A percentile compares a stretch with the other conserved stretches of the same genome.
Conservation (phyloP, 2,113 vertebrate genomes). For the Cynoglossus semilaevis region DNA sequence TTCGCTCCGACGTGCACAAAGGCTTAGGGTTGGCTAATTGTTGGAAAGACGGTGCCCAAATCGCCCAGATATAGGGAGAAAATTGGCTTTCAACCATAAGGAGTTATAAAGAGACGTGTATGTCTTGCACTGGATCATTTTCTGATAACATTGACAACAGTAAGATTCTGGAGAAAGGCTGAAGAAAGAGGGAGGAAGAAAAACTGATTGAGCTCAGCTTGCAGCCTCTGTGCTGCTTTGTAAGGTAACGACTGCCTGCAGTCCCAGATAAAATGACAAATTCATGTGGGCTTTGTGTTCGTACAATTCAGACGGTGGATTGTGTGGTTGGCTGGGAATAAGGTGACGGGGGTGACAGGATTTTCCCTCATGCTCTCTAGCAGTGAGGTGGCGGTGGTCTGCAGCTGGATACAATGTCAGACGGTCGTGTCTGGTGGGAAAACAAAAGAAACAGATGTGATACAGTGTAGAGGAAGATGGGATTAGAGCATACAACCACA, state of each 20-base stretch:
- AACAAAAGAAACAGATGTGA: too few relatives aligned
- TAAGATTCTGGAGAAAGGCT: slow-evolving; percentile 41
- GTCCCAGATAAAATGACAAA: slow-evolving; percentile 76
- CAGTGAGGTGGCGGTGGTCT: too few relatives aligned
- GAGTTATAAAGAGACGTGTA: slow-evolving; percentile 58
- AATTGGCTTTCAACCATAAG: slow-evolving; percentile 63
- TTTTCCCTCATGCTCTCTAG: too few relatives aligned
- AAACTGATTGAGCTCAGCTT: slow-evolving; percentile 49
- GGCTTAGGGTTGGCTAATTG: slow-evolving; percentile 72
- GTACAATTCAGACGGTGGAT: slow-evolving; percentile 64
- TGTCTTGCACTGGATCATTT: slow-evolving; percentile 64
- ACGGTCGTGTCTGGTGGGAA: too few relatives aligned
- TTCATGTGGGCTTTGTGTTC: slow-evolving; percentile 75
- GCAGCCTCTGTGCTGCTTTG: slow-evolving; percentile 38
- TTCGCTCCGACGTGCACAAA: slow-evolving; percentile 66
- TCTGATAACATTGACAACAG: slow-evolving; percentile 76
- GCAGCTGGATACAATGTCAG: too few relatives aligned
- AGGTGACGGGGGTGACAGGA: slow-evolving; percentile 50
- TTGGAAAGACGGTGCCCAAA: slow-evolving; percentile 59
- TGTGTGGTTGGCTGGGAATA: slow-evolving; percentile 61
- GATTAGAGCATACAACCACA: too few relatives aligned
- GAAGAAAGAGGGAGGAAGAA: slow-evolving; percentile 11
- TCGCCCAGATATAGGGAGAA: slow-evolving; percentile 53
- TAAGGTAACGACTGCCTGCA: slow-evolving; percentile 64
- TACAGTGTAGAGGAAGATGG: too few relatives aligned